phyloP scores from a whole-genome alignment of 2,888 invertebrate species.

The Rhamphomyia laevipes region DNA sequence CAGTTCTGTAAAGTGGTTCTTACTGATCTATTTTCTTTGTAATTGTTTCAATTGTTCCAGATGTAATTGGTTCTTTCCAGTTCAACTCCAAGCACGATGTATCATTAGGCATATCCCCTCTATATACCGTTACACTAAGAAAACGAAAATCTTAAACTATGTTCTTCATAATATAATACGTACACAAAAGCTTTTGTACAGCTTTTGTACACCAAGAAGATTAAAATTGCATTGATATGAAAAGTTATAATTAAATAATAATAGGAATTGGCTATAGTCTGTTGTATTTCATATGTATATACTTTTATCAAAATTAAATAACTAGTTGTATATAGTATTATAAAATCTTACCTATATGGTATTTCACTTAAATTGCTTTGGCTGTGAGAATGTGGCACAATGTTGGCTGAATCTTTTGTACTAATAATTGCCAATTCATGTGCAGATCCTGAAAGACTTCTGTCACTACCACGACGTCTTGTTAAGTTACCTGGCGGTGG shows the following conservation, averaged over 20 bases:
- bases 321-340: conserved; percentile 2
- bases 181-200: too few relatives aligned
- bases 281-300: background rate
- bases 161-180: background rate
- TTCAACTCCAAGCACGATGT: conserved; percentile 17
- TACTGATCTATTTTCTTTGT: conserved; percentile 21
- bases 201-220: too few relatives aligned
- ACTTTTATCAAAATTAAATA: background rate
- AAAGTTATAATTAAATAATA: too few relatives aligned
- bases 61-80: conserved; percentile 14
- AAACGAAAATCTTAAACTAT: conserved; percentile 14
- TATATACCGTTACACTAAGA: conserved; percentile 30
- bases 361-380: conserved; percentile 83
- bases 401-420: conserved; percentile 46
- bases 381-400: conserved; percentile 76
- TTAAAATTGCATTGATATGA: too few relatives aligned
- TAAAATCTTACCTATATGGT: conserved; percentile 55
- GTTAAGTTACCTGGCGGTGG: conserved; percentile 35
- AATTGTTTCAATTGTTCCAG: conserved; percentile 14
- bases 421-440: conserved; percentile 70
- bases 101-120: conserved; percentile 31
- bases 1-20: conserved; percentile 12
- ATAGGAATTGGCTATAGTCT: too few relatives aligned
- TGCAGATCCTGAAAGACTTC: conserved; percentile 72
- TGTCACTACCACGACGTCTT: conserved; percentile 69